Evolutionary conservation across 2,888 invertebrate species (phyloP), one percentile per base, ranked within the genome.

Genomic region (Tubulanus polymorphus): DNA sequence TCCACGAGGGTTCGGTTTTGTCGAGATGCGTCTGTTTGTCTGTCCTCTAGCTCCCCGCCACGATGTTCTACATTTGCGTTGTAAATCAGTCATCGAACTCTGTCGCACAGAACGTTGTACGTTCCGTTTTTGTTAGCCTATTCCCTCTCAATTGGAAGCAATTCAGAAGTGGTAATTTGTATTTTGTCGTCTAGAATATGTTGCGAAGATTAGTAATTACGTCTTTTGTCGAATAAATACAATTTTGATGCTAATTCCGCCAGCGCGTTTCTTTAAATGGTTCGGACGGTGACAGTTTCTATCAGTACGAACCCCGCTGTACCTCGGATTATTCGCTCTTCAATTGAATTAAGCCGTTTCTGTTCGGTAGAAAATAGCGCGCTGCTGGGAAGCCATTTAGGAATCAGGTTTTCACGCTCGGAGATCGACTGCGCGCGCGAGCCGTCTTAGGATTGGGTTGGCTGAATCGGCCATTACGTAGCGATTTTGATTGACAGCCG

Each of bases 401-500:
- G n/a, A n/a, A n/a, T n/a, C 41, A 3, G 15, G 41, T 41, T 41
- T 41, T 18, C 23, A 20, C 20, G 41, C 41, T 20, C 18, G 18
- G 6, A 23, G 41, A 8, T 20, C 41, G 41, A 8, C 3, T 23
- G 41, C 41, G 5, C 41, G 20, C 6, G 41, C 23, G 15, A 8
- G 5, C 6, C 20, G 20, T 41, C 20, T 41, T 23, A 41, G 41
- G 18, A 20, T 23, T 41, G 20, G 41, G 15, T 3, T 5, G 41
- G n/a, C n/a, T n/a, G n/a, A n/a, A n/a, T n/a, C n/a, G n/a, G n/a
- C n/a, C n/a, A n/a, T n/a, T n/a, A n/a, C n/a, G n/a, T n/a, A n/a
- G n/a, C n/a, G n/a, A n/a, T n/a, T 8, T 41, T 41, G 41, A 41
- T 41, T 41, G 41, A 41, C 41, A 41, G 41, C 20, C 6, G 41